A percentile compares a stretch with the other conserved stretches of the same genome.
These are phyloP conservation scores for Brenthis daphne DNA, from an alignment of 2,888 invertebrate genomes.

Conservation along the genomic window DNA sequence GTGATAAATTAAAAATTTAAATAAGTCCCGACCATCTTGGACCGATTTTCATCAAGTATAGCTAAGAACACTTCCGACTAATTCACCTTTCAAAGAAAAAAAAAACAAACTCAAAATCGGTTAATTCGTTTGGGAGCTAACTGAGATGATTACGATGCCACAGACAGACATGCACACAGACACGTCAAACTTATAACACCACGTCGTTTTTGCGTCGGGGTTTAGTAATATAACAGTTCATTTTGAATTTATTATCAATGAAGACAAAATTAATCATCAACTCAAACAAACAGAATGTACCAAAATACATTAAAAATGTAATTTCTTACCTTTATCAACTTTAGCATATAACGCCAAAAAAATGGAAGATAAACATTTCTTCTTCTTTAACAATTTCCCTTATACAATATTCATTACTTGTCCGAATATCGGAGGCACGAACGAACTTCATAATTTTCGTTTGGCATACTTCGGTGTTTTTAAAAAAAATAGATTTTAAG, in stretches of 20 bases:
- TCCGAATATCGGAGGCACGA: slow-evolving; percentile 27
- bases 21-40: too few relatives aligned
- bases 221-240: too few relatives aligned
- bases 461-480: slow-evolving; percentile 1
- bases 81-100: too few relatives aligned
- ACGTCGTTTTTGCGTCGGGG: too few relatives aligned
- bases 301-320: background rate
- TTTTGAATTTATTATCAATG: background rate
- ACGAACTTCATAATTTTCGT: slow-evolving; percentile 23
- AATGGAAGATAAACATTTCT: slow-evolving; percentile 12
- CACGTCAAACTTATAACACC: too few relatives aligned
- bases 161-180: too few relatives aligned
- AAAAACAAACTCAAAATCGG: too few relatives aligned
- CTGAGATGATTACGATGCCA: too few relatives aligned
- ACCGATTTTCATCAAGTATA: too few relatives aligned
- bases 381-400: slow-evolving; percentile 12
- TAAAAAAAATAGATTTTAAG: slow-evolving; percentile 26
- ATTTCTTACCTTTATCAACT: slow-evolving; percentile 7
- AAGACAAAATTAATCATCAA: background rate
- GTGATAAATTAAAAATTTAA: too few relatives aligned
- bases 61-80: too few relatives aligned
- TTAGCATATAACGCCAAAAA: slow-evolving; percentile 9
- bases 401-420: slow-evolving; percentile 29
- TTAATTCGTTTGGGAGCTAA: too few relatives aligned
- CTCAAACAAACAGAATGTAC: background rate